Conservation (phyloP, 1,140 invertebrate genomes). For the Anastrepha ludens region DNA sequence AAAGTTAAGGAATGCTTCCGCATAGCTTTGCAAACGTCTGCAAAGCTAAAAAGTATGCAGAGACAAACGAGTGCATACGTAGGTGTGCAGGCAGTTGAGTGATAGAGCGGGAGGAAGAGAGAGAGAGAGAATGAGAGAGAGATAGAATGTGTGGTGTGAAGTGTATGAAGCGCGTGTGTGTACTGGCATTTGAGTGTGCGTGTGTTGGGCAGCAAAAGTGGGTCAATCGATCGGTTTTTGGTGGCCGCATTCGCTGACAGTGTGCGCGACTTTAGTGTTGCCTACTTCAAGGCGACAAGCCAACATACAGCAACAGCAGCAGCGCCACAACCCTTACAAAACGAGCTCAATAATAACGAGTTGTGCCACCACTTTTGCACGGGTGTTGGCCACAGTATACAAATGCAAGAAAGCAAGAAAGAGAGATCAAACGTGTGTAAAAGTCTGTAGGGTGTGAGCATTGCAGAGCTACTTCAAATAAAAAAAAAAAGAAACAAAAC, state of each 20-base stretch:
- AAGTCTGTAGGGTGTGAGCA: background rate
- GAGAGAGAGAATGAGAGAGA: background rate
- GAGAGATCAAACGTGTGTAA: too few species aligned
- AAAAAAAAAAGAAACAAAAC: background rate
- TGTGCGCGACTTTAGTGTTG: background rate
- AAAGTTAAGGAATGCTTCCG: constrained; percentile 46
- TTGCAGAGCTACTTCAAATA: background rate
- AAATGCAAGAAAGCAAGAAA: background rate
- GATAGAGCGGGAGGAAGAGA: background rate
- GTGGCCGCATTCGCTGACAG: background rate
- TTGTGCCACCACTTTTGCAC: background rate
- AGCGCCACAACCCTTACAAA: background rate
- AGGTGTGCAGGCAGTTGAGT: background rate
- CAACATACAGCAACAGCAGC: background rate
- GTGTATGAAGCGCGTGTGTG: background rate
- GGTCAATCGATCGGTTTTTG: constrained; percentile 41
- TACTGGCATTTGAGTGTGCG: background rate
- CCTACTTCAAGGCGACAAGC: constrained; percentile 37
- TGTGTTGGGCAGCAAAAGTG: background rate
- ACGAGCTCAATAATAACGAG: background rate
- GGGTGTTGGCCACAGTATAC: background rate
- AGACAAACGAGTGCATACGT: background rate
- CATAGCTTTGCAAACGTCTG: constrained; percentile 36
- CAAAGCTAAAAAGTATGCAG: background rate
- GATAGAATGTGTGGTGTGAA: background rate